Evolutionary conservation across 37 sponge, comb jelly and placozoan genomes (phyloP).

Genomic region (Lycopodina hypogea): DNA sequence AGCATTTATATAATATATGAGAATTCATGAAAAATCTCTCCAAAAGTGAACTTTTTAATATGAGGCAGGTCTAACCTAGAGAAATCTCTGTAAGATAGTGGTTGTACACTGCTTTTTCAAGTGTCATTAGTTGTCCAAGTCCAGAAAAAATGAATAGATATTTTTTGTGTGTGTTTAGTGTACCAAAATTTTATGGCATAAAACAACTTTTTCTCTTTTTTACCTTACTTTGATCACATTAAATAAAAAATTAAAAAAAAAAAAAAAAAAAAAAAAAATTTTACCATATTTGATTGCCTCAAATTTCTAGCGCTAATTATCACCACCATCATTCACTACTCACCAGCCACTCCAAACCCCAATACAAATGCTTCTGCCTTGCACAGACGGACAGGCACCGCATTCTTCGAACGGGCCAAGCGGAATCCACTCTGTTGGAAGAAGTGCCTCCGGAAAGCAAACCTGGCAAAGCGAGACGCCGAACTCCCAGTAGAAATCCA

Average conservation of each 20-base stretch:
- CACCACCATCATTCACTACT: not conserved
- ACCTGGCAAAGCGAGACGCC: constrained; percentile 81
- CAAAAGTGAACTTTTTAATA: no score
- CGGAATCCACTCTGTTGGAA: constrained; percentile 91
- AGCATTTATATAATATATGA: no score
- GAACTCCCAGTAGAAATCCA: constrained; percentile 79
- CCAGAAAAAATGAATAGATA: no score
- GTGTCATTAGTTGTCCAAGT: no score
- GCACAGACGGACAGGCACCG: constrained; percentile 75
- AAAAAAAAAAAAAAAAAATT: not conserved
- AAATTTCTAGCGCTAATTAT: not conserved
- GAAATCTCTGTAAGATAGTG: no score
- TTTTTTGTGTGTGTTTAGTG: no score
- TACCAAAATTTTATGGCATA: no score
- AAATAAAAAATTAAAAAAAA: not conserved
- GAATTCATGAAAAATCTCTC: no score
- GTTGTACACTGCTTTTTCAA: no score
- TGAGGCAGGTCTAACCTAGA: no score
- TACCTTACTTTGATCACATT: no score
- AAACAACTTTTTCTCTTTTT: no score
- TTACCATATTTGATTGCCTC: not conserved
- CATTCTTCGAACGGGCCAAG: constrained; percentile 52
- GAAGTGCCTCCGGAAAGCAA: constrained; percentile 84
- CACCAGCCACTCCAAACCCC: constrained; percentile 73
- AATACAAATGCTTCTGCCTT: constrained; percentile 53